Base-by-base conservation (phyloP, 2,113 vertebrate genomes). In the Myrmecophaga tridactyla region DNA sequence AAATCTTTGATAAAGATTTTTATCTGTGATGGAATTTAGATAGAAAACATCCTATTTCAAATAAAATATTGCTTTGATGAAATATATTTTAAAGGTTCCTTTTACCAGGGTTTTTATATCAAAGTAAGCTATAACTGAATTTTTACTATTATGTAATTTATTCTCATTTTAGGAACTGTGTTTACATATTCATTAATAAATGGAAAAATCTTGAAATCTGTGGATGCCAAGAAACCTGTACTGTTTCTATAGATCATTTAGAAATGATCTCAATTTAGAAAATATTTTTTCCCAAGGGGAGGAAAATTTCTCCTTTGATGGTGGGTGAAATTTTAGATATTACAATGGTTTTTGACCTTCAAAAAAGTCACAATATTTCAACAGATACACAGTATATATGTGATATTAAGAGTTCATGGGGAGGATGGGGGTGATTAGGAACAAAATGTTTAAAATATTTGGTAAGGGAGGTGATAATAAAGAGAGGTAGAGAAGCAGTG, bases 101-200 rank as follows among this genome's bases (percentile, higher is more conserved):
- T 78, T 67, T 27, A 72, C 4, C 23, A 77, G 1, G 2, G 15
- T 48, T 89, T 67, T 94, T 86, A 51, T 70, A 72, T 82, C 60
- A 92, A 90, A 82, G 23, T 7, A 90, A 72, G 51, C 8, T 15
- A 51, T 78, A 86, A 60, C 21, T 85, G n/a, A 72, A 90, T 73
- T 82, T 81, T 5, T 11, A 88, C 89, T 78, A 53, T 69, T 73
- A n/a, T 75, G 53, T 36, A 63, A 89, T 97, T 88, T 87, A 70
- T 29, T 88, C 5, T 86, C n/a, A 78, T 39, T 91, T 92, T 62
- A 4, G 91, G 21, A 90, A 89, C 56, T 84, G n/a, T 62, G 4
- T 93, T 86, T 93, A 27, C 18, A n/a, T 39, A 58, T 56, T 90
- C 53, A 43, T 46, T 20, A 62, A 34, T 58, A 77, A 92, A 2